Base-by-base conservation (phyloP, 2,888 invertebrate genomes). In the Xylophagus ater region DNA sequence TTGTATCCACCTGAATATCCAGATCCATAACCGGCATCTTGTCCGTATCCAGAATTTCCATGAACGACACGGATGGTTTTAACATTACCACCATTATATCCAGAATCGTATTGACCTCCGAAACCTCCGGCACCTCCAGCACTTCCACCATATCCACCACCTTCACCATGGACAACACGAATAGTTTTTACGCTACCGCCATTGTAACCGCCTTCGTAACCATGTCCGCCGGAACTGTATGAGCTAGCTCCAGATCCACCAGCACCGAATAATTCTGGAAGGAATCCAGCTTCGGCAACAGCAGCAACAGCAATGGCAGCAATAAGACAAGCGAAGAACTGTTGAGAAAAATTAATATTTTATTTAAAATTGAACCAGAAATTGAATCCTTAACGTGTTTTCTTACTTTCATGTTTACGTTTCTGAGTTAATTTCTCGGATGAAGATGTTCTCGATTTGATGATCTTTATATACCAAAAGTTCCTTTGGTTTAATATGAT, bases 81-180 rank as follows among this genome's bases (percentile, higher is more conserved):
- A n/a, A n/a, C n/a, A n/a, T n/a, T n/a, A n/a, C n/a, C n/a, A n/a
- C n/a, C n/a, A n/a, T n/a, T n/a, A n/a, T n/a, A n/a, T n/a, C n/a
- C n/a, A n/a, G n/a, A n/a, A n/a, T n/a, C n/a, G n/a, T 10, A 18
- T 3, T 30, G 24, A 12, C 17, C 24, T 12, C 15, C 10, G 12
- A n/a, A 25, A n/a, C n/a, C n/a, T n/a, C n/a, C n/a, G n/a, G n/a
- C n/a, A 15, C 37, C 37, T n/a, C 37, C 30, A 15, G 19, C 26
- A 17, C 15, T 12, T 28, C 31, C 24, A 18, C 37, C 31, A 8
- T 24, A 12, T 4, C n/a, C n/a, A n/a, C 37, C 37, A 9, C 37
- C 26, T 3, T 26, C 37, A n/a, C 36, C 36, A 17, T 21, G 19
- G 13, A 12, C 14, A 20, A 10, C 13, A 12, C 26, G 14, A 26